Base-by-base conservation (phyloP, 2,113 vertebrate genomes). In the Perca fluviatilis region DNA sequence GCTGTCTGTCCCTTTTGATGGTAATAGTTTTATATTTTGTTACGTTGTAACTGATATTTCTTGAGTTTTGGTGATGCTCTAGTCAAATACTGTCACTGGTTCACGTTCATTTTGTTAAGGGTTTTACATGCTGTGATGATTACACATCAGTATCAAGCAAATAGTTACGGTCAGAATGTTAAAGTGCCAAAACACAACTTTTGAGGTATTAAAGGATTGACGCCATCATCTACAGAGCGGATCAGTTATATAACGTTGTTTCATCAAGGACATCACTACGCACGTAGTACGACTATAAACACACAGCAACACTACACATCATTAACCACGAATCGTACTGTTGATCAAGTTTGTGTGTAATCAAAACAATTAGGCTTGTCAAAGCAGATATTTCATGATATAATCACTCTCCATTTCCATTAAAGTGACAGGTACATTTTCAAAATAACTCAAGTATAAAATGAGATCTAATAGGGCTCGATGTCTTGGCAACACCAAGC, bases 341-440 rank as follows among this genome's bases (percentile, higher is more conserved):
- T 53, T 68, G 19, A 47, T 40, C 14, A 15, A 8, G n/a, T 19
- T 6, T 27, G 2, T 2, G 16, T 56, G 47, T 16, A 15, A 6
- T 30, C 30, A 77, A 70, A 84, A 65, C 27, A 57, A 79, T 79
- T 77, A 47, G 46, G n/a, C 14, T 3, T 70, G 61, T 80, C 69
- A 33, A 36, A 53, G 11, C 73, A 75, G 5, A 30, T 78, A 16
- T 21, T 30, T 13, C 10, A 6, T 71, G 74, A 53, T 1, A 43
- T 19, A 49, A 70, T 61, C 8, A 16, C 21, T 18, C 6, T 27
- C 46, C 13, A 47, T 19, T 69, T 60, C 47, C 62, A 50, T 64
- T 13, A 40, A 40, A 50, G 33, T 83, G 49, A 64, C 54, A 72
- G 56, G 50, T 56, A 46, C 13, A 53, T 19, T 50, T 16, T 33